Percentiles rank a stretch among this genome's conserved stretches.
These are phyloP conservation scores for Dendrolimus punctatus DNA, from an alignment of 1,140 invertebrate genomes.

Conservation along the genomic window DNA sequence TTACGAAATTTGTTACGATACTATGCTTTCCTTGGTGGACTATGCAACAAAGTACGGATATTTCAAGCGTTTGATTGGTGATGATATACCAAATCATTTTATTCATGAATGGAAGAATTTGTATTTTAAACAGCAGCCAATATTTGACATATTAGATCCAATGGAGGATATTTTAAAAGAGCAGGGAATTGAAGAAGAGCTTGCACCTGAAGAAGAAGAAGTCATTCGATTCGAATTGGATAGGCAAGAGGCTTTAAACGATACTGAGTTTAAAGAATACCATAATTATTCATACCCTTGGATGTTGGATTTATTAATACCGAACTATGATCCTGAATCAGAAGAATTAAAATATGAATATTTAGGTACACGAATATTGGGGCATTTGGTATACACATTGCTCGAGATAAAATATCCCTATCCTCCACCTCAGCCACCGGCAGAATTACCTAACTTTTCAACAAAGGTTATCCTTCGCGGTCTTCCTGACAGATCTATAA, in stretches of 20 bases:
- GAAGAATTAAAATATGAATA: slow-evolving; percentile 58
- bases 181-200: slow-evolving; percentile 27
- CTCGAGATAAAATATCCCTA: slow-evolving; percentile 72
- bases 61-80: slow-evolving; percentile 56
- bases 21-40: slow-evolving; percentile 68
- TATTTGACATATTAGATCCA: slow-evolving; percentile 58
- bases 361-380: slow-evolving; percentile 65
- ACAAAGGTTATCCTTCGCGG: slow-evolving; percentile 68
- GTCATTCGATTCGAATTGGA: slow-evolving; percentile 45
- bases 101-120: slow-evolving; percentile 71
- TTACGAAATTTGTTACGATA: slow-evolving; percentile 65
- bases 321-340: slow-evolving; percentile 51
- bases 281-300: slow-evolving; percentile 56
- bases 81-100: slow-evolving; percentile 56
- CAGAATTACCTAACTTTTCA: slow-evolving; percentile 51
- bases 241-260: slow-evolving; percentile 52
- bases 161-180: slow-evolving; percentile 52
- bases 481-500: slow-evolving; percentile 54
- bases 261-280: slow-evolving; percentile 58
- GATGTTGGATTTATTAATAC: slow-evolving; percentile 46
- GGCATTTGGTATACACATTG: slow-evolving; percentile 72
- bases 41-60: slow-evolving; percentile 68
- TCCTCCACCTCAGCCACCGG: slow-evolving; percentile 36
- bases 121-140: slow-evolving; percentile 69
- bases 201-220: slow-evolving; percentile 35